A percentile compares a stretch with the other conserved stretches of the same genome.
Evolutionary conservation across 2,888 invertebrate genomes (phyloP).

Genomic region (Glaucopsyche alexis): DNA sequence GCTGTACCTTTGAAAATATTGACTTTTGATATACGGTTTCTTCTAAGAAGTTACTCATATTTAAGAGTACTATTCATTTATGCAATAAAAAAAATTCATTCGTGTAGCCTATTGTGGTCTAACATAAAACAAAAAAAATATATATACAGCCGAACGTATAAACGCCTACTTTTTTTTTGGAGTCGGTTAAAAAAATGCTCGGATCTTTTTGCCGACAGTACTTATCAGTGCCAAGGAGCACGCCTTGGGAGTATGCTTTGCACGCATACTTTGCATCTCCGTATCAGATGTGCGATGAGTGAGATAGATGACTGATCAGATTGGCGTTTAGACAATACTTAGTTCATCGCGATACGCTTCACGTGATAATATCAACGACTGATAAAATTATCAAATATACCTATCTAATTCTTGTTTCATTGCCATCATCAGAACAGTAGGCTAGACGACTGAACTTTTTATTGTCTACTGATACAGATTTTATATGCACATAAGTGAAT

Average conservation of each 20-base stretch:
- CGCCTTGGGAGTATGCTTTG: background rate
- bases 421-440: background rate
- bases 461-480: too few species aligned
- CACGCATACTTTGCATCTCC: constrained; percentile 17
- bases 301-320: background rate
- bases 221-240: background rate
- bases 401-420: background rate
- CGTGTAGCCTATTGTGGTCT: too few species aligned
- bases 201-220: background rate
- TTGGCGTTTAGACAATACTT: background rate
- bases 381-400: constrained; percentile 6
- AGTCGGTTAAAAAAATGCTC: background rate
- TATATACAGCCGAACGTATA: too few species aligned
- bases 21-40: too few species aligned
- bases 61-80: too few species aligned
- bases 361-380: constrained; percentile 15
- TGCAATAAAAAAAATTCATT: too few species aligned
- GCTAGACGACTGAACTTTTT: too few species aligned
- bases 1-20: too few species aligned
- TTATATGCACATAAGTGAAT: too few species aligned
- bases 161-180: too few species aligned
- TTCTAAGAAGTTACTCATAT: too few species aligned
- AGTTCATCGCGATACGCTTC: background rate
- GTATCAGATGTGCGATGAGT: background rate
- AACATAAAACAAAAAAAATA: too few species aligned